These are phyloP conservation scores for Nothoprocta pentlandii DNA, from an alignment of 2,113 vertebrate genomes.

Conservation along the genomic window DNA sequence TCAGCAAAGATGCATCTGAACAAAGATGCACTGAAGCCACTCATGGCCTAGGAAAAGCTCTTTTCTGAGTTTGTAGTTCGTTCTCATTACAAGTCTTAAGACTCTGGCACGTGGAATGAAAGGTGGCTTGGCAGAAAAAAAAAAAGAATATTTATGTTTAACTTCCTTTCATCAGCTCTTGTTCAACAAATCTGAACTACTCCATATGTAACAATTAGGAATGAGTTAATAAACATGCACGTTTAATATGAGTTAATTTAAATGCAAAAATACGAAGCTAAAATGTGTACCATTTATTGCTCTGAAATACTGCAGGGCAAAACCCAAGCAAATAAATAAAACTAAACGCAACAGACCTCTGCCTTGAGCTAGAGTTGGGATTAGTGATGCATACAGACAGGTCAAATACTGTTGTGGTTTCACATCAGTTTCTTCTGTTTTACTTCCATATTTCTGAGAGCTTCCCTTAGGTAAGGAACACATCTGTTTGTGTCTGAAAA, in stretches of 20 bases:
- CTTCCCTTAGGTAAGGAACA: conserved; percentile 72
- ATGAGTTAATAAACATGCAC: background rate
- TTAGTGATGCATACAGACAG: conserved; percentile 68
- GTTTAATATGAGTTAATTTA: background rate
- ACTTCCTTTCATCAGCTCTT: background rate
- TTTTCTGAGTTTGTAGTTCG: background rate
- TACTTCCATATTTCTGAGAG: conserved; percentile 72
- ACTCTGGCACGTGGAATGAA: background rate
- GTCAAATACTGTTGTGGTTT: conserved; percentile 66
- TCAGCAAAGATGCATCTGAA: background rate
- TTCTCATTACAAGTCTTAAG: background rate
- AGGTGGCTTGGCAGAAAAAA: background rate
- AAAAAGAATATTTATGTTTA: background rate
- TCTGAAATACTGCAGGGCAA: background rate
- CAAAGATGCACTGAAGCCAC: background rate
- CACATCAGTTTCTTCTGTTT: conserved; percentile 72
- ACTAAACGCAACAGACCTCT: conserved; percentile 41
- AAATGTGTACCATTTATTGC: background rate
- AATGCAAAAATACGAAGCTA: background rate
- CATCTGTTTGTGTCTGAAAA: conserved; percentile 71
- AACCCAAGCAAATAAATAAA: conserved; percentile 46
- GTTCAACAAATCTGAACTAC: background rate
- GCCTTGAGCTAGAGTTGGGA: conserved; percentile 52
- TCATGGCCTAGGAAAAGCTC: background rate
- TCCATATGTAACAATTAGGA: background rate